Conservation (phyloP, 2,888 invertebrate species). For the Lasioglossum figueresi region DNA sequence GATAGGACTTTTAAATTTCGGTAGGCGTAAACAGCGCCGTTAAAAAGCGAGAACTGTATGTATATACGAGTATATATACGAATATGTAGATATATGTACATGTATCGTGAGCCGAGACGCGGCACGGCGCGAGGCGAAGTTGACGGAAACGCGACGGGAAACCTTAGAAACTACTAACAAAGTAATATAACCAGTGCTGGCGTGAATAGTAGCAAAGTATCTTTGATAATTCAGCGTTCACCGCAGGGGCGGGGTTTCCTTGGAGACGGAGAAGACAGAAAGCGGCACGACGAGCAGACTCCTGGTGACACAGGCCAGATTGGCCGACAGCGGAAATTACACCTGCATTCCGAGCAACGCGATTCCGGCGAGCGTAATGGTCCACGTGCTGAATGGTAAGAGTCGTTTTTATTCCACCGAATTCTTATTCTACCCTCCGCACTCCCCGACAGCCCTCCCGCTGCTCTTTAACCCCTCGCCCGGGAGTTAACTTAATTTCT, state of each 20-base stretch:
- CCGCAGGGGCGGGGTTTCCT: conserved; percentile 93
- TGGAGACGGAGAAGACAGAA: conserved; percentile 93
- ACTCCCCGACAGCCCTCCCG: not conserved
- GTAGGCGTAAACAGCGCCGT: not conserved
- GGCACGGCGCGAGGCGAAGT: not conserved
- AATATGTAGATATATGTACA: not conserved
- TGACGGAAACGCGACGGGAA: conserved; percentile 12
- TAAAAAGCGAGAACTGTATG: not conserved
- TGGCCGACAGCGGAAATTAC: conserved; percentile 94
- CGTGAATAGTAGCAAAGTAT: conserved; percentile 75
- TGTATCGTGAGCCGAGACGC: not conserved
- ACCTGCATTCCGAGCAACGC: conserved; percentile 93
- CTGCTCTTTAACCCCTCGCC: not conserved
- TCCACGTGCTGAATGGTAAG: conserved; percentile 83
- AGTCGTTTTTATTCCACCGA: conserved; percentile 51
- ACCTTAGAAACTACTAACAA: conserved; percentile 53
- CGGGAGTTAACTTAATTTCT: conserved; percentile 57
- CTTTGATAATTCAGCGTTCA: conserved; percentile 82
- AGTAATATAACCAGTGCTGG: conserved; percentile 49
- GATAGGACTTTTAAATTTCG: not conserved
- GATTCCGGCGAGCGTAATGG: conserved; percentile 82
- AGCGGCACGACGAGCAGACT: conserved; percentile 93
- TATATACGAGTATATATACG: not conserved
- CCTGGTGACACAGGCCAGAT: conserved; percentile 93
- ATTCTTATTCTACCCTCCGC: conserved; percentile 14